phyloP scores from a whole-genome alignment of 2,888 invertebrate species.

The Pinctada fucata region DNA sequence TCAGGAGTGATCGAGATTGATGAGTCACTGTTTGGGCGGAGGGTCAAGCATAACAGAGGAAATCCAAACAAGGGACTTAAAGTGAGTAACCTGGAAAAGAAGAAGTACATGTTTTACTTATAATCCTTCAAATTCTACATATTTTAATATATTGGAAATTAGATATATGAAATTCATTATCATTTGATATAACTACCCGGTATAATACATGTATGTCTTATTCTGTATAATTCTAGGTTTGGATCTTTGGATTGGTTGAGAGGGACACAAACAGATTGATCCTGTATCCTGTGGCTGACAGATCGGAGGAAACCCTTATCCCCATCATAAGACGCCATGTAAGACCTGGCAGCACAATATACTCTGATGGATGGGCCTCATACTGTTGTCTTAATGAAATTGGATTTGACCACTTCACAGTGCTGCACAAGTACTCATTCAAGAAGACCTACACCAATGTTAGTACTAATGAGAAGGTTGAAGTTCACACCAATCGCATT shows the following conservation, averaged over 20 bases:
- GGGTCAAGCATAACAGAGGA: too few species aligned
- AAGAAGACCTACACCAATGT: slow-evolving; percentile 3
- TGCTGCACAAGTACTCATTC: too few species aligned
- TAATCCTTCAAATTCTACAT: too few species aligned
- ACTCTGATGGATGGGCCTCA: slow-evolving; percentile 24
- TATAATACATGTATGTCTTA: too few species aligned
- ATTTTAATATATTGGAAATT: too few species aligned
- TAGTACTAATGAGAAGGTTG: neutral
- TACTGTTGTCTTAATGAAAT: slow-evolving; percentile 21
- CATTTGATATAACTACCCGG: too few species aligned
- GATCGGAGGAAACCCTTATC: neutral
- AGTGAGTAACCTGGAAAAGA: too few species aligned
- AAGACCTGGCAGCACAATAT: slow-evolving; percentile 11
- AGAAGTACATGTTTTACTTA: too few species aligned
- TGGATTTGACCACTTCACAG: slow-evolving; percentile 33
- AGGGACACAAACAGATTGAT: slow-evolving; percentile 30
- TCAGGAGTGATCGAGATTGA: too few species aligned
- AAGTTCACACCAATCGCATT: neutral
- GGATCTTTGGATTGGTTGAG: slow-evolving; percentile 44
- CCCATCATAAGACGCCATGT: slow-evolving; percentile 26
- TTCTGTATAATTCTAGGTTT: slow-evolving; percentile 4
- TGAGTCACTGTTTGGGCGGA: too few species aligned
- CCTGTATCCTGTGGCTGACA: slow-evolving; percentile 24
- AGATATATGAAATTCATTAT: too few species aligned
- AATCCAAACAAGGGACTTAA: too few species aligned